Base-by-base conservation (phyloP, 2,888 invertebrate species). In the Fabriciana adippe region DNA sequence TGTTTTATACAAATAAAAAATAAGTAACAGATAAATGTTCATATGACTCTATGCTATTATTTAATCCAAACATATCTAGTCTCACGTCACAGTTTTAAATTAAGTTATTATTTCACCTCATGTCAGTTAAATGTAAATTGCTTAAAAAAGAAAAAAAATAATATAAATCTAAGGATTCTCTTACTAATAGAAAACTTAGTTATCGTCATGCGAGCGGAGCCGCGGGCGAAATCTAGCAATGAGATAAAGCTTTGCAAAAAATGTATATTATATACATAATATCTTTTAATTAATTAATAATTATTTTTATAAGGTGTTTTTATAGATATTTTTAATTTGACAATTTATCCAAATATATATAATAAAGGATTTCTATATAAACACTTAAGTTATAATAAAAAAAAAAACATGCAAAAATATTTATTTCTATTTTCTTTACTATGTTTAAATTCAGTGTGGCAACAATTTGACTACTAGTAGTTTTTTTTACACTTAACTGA, bases 1-100 rank as follows among this genome's bases (percentile, higher is more conserved):
- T 50, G 57, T 57, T 59, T 13, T n/a, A 47, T 59, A 26, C n/a
- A 59, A 26, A 11, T 26, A 26, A 41, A 41, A 41, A 26, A 50
- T 50, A 26, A 15, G 15, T 15, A 26, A 26, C 15, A 26, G 21
- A 54, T 26, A 31, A 4, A 54, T 0, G 18, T 15, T 15, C 14
- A 54, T 57, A 26, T 59, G 47, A 61, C 35, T 35, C 63, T 69
- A 76, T 72, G 76, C 78, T 79, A 76, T 81, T 41, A 41, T 80
- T 81, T 81, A 81, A 81, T 85, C 84, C 85, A 86, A 88, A 90
- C 85, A 83, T 86, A 86, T 92, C 92, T 92, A 92, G 92, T 92
- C 92, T 90, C 85, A 80, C 82, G 86, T 91, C 90, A 92, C 92
- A 92, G 92, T 92, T 92, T 92, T 92, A 91, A 91, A 81, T 74